Conservation (phyloP, 2,797 vertebrate species). For the Selene dorsalis region DNA sequence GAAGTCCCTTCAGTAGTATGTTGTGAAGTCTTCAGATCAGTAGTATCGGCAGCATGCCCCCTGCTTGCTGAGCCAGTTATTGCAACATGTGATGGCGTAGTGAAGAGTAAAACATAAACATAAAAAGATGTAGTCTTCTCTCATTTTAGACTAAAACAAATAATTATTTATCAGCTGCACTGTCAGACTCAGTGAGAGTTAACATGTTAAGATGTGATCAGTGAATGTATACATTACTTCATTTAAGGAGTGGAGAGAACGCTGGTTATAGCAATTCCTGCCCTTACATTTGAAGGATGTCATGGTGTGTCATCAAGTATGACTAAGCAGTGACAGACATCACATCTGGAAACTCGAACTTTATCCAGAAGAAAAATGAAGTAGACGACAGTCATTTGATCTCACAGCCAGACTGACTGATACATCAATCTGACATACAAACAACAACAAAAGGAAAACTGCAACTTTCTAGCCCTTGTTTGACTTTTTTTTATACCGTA, state of each 20-base stretch:
- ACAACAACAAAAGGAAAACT: too few species aligned
- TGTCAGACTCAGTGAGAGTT: background rate
- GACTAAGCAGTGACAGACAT: too few species aligned
- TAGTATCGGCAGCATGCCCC: slow-evolving; percentile 17
- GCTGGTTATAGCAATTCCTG: background rate
- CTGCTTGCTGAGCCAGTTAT: slow-evolving; percentile 25
- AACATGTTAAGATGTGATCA: background rate
- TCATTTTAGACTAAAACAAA: slow-evolving; percentile 7
- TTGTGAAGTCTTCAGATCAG: background rate
- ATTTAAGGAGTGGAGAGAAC: too few species aligned
- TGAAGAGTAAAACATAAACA: background rate
- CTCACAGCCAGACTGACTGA: background rate
- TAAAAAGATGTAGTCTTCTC: slow-evolving; percentile 5
- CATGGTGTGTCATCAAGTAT: background rate
- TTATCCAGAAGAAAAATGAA: background rate
- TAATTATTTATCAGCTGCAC: background rate
- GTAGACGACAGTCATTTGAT: background rate
- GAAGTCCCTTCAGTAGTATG: background rate
- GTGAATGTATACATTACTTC: background rate
- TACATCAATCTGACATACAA: background rate
- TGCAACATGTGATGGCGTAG: slow-evolving; percentile 11
- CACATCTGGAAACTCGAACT: slow-evolving; percentile 4
- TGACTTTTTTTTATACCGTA: background rate
- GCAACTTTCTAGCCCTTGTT: background rate
- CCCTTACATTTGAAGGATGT: background rate